Base-by-base conservation (phyloP, 30 jellyfish, hydroid and myxozoan species). In the Sanderia malayensis region DNA sequence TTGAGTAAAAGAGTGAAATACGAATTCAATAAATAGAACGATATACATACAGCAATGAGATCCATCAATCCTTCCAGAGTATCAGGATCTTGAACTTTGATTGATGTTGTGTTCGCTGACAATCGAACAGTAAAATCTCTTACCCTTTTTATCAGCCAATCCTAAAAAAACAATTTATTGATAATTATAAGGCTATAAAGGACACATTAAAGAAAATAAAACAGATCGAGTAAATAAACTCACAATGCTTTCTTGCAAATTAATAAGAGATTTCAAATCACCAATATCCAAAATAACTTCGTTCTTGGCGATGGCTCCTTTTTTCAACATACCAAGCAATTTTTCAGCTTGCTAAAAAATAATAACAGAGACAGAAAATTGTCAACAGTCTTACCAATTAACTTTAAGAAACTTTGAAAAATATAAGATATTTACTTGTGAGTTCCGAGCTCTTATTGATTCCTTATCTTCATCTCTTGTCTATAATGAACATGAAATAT, bases 191-290 rank as follows among this genome's bases (percentile, higher is more conserved):
- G 68, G 1, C 15, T 8, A 17, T 2, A 0, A 13, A 45, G 17
- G 13, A 45, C 17, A 10, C n/a, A n/a, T n/a, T n/a, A n/a, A n/a
- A n/a, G n/a, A n/a, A n/a, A n/a, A n/a, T n/a, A n/a, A n/a, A n/a
- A n/a, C n/a, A n/a, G n/a, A n/a, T n/a, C n/a, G n/a, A 4, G 24
- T n/a, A 15, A 0, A 41, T 46, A 34, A 6, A 53, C 96, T 31
- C 69, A 79, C 97, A 26, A 92, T 59, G 65, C 98, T 92, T 60
- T 84, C 98, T 68, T 92, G 98, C 45, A 92, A 76, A 49, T 84
- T 84, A 18, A 95, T 95, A 53, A 92, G 49, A 29, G 96, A 79
- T 52, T 92, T 92, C 83, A 92, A 61, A 68, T 92, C 98, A 22
- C 76, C 85, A 18, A 76, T 44, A 81, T 92, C 96, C 67, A 92